These are phyloP conservation scores for Mycetomoellerius zeteki DNA, from an alignment of 1,140 invertebrate genomes.

Conservation along the genomic window DNA sequence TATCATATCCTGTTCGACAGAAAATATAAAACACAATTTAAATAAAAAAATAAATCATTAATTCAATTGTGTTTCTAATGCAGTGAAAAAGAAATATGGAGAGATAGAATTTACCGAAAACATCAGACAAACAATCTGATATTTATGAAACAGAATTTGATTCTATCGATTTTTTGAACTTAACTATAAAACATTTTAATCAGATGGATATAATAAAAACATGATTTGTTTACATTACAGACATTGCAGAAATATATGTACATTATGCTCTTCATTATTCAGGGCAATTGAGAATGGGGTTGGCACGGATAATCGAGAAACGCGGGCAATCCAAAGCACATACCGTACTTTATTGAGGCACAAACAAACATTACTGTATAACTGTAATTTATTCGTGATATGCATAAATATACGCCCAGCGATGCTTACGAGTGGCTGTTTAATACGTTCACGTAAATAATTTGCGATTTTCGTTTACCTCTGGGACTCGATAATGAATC, in stretches of 20 bases:
- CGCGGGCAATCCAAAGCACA: constrained; percentile 41
- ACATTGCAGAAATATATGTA: constrained; percentile 19
- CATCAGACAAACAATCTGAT: background rate
- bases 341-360: constrained; percentile 47
- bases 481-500: constrained; percentile 52
- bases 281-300: constrained; percentile 17
- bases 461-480: constrained; percentile 57
- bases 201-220: constrained; percentile 34
- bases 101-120: background rate
- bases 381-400: constrained; percentile 60
- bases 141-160: background rate
- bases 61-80: background rate
- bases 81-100: background rate
- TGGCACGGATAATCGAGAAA: constrained; percentile 50
- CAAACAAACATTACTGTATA: constrained; percentile 51
- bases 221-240: constrained; percentile 44
- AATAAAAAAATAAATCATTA: background rate
- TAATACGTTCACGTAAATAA: constrained; percentile 55
- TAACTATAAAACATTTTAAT: constrained; percentile 18
- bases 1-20: background rate
- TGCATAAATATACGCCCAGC: constrained; percentile 34
- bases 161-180: background rate
- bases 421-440: constrained; percentile 25
- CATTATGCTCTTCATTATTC: constrained; percentile 28
- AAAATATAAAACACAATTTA: constrained; percentile 17